Evolutionary conservation across 92 coral and sea anemone species (phyloP).

Genomic region (Siderastrea siderea): DNA sequence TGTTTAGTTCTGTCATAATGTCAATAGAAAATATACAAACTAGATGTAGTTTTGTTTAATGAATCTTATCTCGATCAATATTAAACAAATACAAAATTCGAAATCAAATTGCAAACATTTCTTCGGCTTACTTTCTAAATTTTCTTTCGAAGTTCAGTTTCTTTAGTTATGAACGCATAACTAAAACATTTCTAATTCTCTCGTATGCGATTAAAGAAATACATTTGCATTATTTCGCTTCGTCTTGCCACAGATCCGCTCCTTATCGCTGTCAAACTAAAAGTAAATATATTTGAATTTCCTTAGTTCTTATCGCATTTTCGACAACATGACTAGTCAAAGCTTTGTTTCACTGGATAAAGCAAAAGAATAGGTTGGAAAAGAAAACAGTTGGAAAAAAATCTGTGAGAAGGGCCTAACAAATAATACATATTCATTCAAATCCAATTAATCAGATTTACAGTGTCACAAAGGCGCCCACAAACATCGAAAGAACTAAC

Average conservation of each 20-base stretch:
- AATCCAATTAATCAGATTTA: no score
- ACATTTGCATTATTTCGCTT: no score
- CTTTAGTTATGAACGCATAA: background rate
- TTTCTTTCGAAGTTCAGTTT: background rate
- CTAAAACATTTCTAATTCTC: background rate
- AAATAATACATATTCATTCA: no score
- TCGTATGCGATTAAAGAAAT: background rate
- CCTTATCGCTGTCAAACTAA: no score
- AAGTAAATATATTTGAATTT: no score
- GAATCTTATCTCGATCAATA: background rate
- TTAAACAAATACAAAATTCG: background rate
- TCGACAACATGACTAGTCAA: no score
- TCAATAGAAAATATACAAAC: background rate
- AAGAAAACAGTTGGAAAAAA: background rate
- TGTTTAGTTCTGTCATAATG: slow-evolving; percentile 7
- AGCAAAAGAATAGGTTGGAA: no score
- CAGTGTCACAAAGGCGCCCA: no score
- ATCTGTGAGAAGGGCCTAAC: no score
- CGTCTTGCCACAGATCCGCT: no score
- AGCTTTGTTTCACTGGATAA: no score
- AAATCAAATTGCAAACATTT: background rate
- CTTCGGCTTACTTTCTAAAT: background rate
- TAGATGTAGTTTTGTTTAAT: background rate
- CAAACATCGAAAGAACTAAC: background rate
- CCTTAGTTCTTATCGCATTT: no score